Conservation (phyloP, 1,140 invertebrate genomes). For the Ylistrum balloti region DNA sequence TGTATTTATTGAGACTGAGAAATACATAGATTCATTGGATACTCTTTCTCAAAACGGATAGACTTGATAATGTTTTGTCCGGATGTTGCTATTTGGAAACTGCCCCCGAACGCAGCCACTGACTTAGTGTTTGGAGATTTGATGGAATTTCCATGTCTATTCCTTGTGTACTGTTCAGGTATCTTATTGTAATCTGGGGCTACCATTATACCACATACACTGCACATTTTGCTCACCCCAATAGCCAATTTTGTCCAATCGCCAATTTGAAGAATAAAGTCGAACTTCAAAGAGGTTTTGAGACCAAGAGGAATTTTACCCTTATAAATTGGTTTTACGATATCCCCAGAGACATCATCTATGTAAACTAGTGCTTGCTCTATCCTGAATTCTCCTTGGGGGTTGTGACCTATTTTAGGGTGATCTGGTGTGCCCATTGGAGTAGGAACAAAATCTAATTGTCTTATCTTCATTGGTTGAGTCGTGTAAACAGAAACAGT, state of each 20-base stretch:
- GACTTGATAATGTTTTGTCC: conserved; percentile 25
- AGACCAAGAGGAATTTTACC: neutral
- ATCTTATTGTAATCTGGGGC: neutral
- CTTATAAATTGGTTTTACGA: neutral
- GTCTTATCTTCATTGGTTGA: neutral
- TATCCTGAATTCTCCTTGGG: neutral
- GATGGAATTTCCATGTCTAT: conserved; percentile 11
- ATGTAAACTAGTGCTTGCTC: neutral
- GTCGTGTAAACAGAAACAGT: neutral
- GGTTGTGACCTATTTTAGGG: conserved; percentile 15
- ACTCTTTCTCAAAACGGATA: neutral
- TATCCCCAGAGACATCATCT: neutral
- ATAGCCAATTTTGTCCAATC: neutral
- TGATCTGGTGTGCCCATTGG: neutral
- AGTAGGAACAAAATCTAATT: conserved; percentile 1
- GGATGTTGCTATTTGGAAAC: neutral
- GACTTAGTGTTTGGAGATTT: neutral
- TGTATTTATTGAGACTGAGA: neutral
- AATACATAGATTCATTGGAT: neutral
- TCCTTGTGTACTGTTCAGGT: conserved; percentile 9
- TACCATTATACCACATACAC: neutral
- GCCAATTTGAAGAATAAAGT: neutral
- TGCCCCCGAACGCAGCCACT: neutral
- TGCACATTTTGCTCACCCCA: neutral
- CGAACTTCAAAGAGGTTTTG: neutral